Conservation (phyloP, 2,888 invertebrate species). For the Heliconius sara region DNA sequence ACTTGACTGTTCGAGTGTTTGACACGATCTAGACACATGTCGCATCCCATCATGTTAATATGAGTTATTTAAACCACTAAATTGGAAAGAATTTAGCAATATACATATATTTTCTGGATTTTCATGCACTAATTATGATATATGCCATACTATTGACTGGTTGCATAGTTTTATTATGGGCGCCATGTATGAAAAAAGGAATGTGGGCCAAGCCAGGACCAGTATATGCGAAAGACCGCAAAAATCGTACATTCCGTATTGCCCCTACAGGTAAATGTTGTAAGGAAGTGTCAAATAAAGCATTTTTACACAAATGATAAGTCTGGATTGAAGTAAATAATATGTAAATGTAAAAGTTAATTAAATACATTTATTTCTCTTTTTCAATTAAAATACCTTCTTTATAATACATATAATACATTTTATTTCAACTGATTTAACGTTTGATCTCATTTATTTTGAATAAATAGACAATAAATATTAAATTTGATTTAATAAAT, state of each 20-base stretch:
- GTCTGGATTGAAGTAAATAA: background rate
- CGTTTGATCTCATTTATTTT: background rate
- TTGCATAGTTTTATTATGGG: slow-evolving; percentile 59
- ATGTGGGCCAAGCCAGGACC: slow-evolving; percentile 57
- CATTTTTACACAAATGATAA: background rate
- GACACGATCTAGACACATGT: slow-evolving; percentile 5
- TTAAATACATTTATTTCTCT: background rate
- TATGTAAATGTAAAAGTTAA: background rate
- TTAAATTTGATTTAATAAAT: background rate
- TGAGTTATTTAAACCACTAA: background rate
- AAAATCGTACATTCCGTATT: slow-evolving; percentile 62
- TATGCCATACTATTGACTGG: slow-evolving; percentile 56
- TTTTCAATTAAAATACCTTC: background rate
- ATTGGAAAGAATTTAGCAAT: background rate
- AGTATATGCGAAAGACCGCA: slow-evolving; percentile 66
- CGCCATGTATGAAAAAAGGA: slow-evolving; percentile 63
- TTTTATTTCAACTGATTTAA: background rate
- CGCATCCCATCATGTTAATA: background rate
- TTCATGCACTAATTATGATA: slow-evolving; percentile 54
- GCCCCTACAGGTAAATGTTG: slow-evolving; percentile 65
- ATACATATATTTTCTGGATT: slow-evolving; percentile 3
- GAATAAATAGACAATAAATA: background rate
- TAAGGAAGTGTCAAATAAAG: slow-evolving; percentile 39
- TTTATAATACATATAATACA: background rate
- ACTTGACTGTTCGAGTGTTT: background rate